phyloP scores from a whole-genome alignment of 2,888 invertebrate genomes.

The Noctua comes region DNA sequence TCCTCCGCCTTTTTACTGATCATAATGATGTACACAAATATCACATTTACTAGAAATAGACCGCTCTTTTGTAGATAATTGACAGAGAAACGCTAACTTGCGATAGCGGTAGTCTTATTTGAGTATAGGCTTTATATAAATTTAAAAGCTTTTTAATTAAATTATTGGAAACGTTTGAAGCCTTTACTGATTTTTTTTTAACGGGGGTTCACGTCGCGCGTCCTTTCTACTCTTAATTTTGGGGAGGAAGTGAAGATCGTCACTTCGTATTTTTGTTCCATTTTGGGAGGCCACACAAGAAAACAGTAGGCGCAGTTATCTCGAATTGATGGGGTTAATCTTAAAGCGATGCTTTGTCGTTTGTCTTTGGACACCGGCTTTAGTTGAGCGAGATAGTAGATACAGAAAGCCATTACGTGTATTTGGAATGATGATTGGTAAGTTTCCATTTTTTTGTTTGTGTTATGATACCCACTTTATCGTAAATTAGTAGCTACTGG shows the following conservation, averaged over 20 bases:
- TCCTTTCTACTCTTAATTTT: constrained; percentile 40
- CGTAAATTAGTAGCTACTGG: background rate
- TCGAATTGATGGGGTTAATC: constrained; percentile 86
- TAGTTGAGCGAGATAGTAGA: constrained; percentile 76
- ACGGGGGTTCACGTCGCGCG: constrained; percentile 21
- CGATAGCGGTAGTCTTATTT: constrained; percentile 19
- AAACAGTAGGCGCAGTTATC: constrained; percentile 82
- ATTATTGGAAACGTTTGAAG: background rate
- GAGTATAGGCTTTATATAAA: constrained; percentile 12
- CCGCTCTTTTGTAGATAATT: constrained; percentile 30
- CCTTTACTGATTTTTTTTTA: constrained; percentile 10
- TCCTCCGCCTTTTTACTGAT: constrained; percentile 81
- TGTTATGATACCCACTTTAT: constrained; percentile 22
- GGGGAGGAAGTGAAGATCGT: constrained; percentile 48
- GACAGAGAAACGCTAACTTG: constrained; percentile 22
- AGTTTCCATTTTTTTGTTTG: constrained; percentile 52
- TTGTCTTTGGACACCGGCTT: constrained; percentile 78
- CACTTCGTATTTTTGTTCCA: constrained; percentile 67
- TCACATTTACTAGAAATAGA: constrained; percentile 56
- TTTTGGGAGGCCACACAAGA: constrained; percentile 80
- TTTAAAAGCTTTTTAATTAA: constrained; percentile 25
- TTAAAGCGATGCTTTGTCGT: constrained; percentile 84
- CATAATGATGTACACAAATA: constrained; percentile 71
- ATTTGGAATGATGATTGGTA: constrained; percentile 60
- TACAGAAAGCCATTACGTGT: constrained; percentile 74